A percentile compares a stretch with the other conserved stretches of the same genome.
Conservation (phyloP, 2,888 invertebrate genomes). For the Cabera pusaria region DNA sequence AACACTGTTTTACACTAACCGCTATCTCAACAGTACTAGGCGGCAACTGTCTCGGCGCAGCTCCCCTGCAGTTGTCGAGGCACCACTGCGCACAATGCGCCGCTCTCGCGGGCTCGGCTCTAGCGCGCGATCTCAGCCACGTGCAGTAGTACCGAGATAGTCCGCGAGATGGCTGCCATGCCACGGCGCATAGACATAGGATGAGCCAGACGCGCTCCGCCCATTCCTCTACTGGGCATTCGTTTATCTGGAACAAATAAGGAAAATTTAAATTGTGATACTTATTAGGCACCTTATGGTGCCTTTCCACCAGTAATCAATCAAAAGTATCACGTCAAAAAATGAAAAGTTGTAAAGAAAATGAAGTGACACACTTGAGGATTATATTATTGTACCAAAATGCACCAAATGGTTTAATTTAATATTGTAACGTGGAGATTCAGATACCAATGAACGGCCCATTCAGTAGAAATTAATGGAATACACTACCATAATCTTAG, state of each 20-base stretch:
- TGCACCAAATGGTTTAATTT: too few species aligned
- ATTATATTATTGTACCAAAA: too few species aligned
- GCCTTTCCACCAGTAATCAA: too few species aligned
- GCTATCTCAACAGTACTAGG: slow-evolving; percentile 97
- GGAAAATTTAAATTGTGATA: too few species aligned
- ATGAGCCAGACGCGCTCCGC: slow-evolving; percentile 94
- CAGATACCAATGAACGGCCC: too few species aligned
- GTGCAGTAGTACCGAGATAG: slow-evolving; percentile 90
- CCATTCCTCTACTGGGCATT: slow-evolving; percentile 93
- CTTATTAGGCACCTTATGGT: too few species aligned
- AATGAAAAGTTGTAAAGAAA: too few species aligned
- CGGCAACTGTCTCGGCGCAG: slow-evolving; percentile 91
- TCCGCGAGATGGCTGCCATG: slow-evolving; percentile 94
- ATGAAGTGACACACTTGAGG: too few species aligned
- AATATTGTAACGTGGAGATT: too few species aligned
- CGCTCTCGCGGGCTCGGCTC: slow-evolving; percentile 51
- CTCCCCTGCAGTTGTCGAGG: slow-evolving; percentile 95
- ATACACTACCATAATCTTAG: too few species aligned
- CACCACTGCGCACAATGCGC: slow-evolving; percentile 97
- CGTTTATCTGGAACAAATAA: slow-evolving; percentile 90
- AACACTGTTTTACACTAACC: slow-evolving; percentile 77
- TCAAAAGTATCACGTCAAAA: too few species aligned
- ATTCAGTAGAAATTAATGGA: too few species aligned
- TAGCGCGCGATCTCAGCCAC: slow-evolving; percentile 66
- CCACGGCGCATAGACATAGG: slow-evolving; percentile 94